Evolutionary conservation across 1,140 invertebrate species (phyloP).

Genomic region (Diuraphis noxia): DNA sequence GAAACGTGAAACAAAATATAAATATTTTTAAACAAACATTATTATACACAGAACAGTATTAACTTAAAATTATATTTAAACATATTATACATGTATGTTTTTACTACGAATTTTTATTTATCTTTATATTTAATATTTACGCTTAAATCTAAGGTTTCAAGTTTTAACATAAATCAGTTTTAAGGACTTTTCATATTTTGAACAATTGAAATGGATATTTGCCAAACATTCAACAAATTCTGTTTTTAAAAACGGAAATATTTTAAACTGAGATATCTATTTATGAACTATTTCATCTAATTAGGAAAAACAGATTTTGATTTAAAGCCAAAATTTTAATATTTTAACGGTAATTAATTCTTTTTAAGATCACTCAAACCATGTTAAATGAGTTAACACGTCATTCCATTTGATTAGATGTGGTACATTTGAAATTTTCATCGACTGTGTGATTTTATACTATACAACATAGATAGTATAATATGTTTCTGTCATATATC

Average conservation of each 20-base stretch:
- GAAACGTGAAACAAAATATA: neutral
- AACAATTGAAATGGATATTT: slow-evolving; percentile 38
- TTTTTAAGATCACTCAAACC: slow-evolving; percentile 14
- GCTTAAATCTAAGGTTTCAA: neutral
- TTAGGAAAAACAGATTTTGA: slow-evolving; percentile 23
- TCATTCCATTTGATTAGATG: neutral
- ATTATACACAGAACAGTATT: neutral
- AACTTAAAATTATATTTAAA: neutral
- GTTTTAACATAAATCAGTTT: slow-evolving; percentile 15
- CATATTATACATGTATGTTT: neutral
- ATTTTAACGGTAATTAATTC: slow-evolving; percentile 20
- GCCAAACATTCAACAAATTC: slow-evolving; percentile 7
- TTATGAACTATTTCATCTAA: slow-evolving; percentile 34
- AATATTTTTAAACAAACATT: neutral
- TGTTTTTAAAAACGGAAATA: slow-evolving; percentile 17
- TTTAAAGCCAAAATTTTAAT: neutral
- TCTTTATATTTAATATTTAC: neutral
- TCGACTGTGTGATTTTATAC: neutral
- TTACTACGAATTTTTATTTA: neutral
- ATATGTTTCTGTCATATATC: neutral
- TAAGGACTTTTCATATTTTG: neutral
- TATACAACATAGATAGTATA: neutral
- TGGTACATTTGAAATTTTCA: neutral
- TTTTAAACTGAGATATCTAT: slow-evolving; percentile 31
- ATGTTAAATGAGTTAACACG: neutral